Conservation (phyloP, 1,140 invertebrate species). For the Microplitis mediator region DNA sequence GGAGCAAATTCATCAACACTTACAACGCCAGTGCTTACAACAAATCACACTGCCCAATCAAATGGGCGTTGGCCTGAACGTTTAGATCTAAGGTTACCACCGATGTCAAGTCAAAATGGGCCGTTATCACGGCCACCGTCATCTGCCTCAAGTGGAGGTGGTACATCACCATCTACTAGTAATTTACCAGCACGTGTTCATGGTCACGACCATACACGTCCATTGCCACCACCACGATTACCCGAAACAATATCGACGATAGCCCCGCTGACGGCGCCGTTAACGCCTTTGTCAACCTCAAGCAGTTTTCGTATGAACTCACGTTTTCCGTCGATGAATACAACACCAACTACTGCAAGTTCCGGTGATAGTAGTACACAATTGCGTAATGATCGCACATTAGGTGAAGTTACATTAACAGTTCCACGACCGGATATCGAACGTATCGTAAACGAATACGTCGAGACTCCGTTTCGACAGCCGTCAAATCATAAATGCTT, state of each 20-base stretch:
- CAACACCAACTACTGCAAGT: neutral
- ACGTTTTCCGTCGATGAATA: neutral
- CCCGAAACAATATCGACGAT: constrained; percentile 38
- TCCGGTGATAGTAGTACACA: constrained; percentile 1
- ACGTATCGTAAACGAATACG: constrained; percentile 81
- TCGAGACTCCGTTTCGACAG: constrained; percentile 75
- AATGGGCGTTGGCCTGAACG: constrained; percentile 38
- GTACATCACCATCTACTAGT: constrained; percentile 20
- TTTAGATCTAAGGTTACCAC: constrained; percentile 45
- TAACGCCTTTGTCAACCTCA: constrained; percentile 47
- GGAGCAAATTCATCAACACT: constrained; percentile 1
- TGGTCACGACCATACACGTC: constrained; percentile 53
- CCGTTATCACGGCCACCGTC: constrained; percentile 54
- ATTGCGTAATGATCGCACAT: constrained; percentile 22
- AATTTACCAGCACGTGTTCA: constrained; percentile 48
- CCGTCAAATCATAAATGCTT: constrained; percentile 47
- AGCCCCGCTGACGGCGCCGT: constrained; percentile 54
- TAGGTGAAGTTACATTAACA: constrained; percentile 69
- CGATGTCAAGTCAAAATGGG: constrained; percentile 55
- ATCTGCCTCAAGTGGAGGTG: constrained; percentile 44
- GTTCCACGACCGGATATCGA: constrained; percentile 78
- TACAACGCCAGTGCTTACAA: constrained; percentile 9
- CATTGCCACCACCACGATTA: constrained; percentile 56
- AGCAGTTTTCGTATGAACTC: constrained; percentile 40
- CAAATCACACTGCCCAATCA: constrained; percentile 32